Conservation (phyloP, 53 echinoderm and acorn worm genomes). For the Antedon mediterranea region DNA sequence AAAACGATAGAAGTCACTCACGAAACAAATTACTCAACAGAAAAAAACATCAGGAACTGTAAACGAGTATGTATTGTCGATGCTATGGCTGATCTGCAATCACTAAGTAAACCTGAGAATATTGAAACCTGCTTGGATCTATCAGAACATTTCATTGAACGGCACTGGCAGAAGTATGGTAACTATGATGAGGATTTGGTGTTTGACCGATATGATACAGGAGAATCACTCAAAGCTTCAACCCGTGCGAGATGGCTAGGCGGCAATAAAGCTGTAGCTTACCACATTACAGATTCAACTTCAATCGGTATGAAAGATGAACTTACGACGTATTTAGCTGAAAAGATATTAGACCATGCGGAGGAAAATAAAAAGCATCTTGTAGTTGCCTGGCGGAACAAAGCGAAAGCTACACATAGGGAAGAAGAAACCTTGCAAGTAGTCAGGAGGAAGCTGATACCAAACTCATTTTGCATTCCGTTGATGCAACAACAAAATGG, state of each 20-base stretch:
- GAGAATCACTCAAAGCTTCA: constrained; percentile 5
- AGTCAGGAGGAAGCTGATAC: constrained; percentile 17
- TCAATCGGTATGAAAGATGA: constrained; percentile 14
- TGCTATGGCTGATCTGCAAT: constrained; percentile 14
- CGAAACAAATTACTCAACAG: background rate
- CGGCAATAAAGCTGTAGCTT: constrained; percentile 1
- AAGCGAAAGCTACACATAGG: background rate
- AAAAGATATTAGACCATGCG: too few species aligned
- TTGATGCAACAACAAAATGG: constrained; percentile 8
- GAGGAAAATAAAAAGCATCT: background rate
- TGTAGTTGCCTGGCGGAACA: constrained; percentile 12
- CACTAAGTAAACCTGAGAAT: constrained; percentile 5
- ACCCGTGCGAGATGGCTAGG: background rate
- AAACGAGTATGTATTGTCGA: background rate
- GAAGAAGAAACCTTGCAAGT: constrained; percentile 4
- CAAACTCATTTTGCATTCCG: constrained; percentile 10
- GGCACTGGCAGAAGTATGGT: constrained; percentile 1
- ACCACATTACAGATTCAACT: constrained; percentile 17
- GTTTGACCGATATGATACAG: constrained; percentile 16
- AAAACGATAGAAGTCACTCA: too few species aligned
- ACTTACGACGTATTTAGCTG: constrained; percentile 5
- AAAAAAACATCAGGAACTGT: background rate
- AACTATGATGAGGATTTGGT: constrained; percentile 9
- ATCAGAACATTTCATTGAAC: too few species aligned
- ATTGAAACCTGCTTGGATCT: too few species aligned